Conservation (phyloP, 2,113 vertebrate species). For the Kryptolebias marmoratus region DNA sequence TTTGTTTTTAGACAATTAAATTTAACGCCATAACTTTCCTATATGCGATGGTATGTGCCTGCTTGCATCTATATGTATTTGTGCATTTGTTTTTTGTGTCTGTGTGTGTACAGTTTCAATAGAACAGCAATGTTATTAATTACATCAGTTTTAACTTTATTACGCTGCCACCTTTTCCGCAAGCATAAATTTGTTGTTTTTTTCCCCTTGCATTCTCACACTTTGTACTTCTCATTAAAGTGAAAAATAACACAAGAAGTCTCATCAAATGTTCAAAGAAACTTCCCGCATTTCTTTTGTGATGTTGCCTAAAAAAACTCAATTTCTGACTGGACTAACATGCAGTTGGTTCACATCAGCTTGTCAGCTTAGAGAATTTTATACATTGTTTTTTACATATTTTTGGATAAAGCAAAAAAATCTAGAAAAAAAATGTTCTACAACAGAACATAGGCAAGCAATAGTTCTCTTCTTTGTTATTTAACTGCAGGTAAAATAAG, state of each 20-base stretch:
- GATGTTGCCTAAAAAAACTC: neutral
- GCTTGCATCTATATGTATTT: too few species aligned
- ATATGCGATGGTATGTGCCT: neutral
- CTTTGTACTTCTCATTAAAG: neutral
- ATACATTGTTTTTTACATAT: neutral
- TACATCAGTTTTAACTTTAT: constrained; percentile 23
- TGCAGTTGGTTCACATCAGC: neutral
- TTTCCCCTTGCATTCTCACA: neutral
- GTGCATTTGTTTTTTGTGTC: neutral
- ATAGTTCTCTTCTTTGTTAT: neutral
- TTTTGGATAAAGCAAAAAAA: neutral
- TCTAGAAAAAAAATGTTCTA: too few species aligned
- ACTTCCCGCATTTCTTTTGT: neutral
- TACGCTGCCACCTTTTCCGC: constrained; percentile 17
- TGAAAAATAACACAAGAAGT: neutral
- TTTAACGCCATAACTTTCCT: constrained; percentile 8
- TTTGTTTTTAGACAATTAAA: constrained; percentile 6
- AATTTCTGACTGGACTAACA: neutral
- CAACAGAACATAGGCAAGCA: too few species aligned
- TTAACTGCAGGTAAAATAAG: neutral
- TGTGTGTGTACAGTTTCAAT: neutral
- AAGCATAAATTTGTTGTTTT: neutral
- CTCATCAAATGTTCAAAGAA: neutral
- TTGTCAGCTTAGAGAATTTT: constrained; percentile 1
- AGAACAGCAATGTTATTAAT: constrained; percentile 21